Evolutionary conservation across 2,113 vertebrate genomes (phyloP).

Genomic region (Oryzias javanicus): DNA sequence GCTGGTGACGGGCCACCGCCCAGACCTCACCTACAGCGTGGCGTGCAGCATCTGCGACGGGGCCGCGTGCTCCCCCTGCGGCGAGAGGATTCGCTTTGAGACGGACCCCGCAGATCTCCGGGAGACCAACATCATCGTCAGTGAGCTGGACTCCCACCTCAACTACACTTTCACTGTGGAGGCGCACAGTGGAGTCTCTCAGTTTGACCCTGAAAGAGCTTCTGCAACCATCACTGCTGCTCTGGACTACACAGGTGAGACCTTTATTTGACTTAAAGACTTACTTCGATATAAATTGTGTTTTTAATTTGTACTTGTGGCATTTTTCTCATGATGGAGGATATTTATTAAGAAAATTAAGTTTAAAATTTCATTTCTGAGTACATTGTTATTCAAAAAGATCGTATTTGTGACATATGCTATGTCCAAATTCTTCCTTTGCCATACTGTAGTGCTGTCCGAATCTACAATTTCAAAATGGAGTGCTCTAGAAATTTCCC

Average conservation of each 20-base stretch:
- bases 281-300: too few relatives aligned
- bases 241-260: slow-evolving; percentile 87
- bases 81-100: slow-evolving; percentile 80
- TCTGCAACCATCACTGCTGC: slow-evolving; percentile 76
- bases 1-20: slow-evolving; percentile 78
- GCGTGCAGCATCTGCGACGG: slow-evolving; percentile 85
- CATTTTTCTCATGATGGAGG: too few relatives aligned
- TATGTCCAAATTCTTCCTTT: too few relatives aligned
- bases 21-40: slow-evolving; percentile 84
- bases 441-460: too few relatives aligned
- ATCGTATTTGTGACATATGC: too few relatives aligned
- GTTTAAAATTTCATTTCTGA: too few relatives aligned
- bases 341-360: too few relatives aligned
- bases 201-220: slow-evolving; percentile 71
- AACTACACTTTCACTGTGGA: slow-evolving; percentile 94
- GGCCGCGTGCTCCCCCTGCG: slow-evolving; percentile 79
- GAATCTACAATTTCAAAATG: too few relatives aligned
- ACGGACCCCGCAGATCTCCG: slow-evolving; percentile 57
- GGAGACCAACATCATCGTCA: slow-evolving; percentile 70
- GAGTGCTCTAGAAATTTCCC: too few relatives aligned
- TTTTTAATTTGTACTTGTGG: too few relatives aligned
- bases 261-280: background rate
- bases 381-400: too few relatives aligned
- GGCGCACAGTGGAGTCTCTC: slow-evolving; percentile 85
- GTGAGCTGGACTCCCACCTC: slow-evolving; percentile 87